These are phyloP conservation scores for Amphipoea oculea DNA, from an alignment of 2,888 invertebrate genomes.

Conservation along the genomic window DNA sequence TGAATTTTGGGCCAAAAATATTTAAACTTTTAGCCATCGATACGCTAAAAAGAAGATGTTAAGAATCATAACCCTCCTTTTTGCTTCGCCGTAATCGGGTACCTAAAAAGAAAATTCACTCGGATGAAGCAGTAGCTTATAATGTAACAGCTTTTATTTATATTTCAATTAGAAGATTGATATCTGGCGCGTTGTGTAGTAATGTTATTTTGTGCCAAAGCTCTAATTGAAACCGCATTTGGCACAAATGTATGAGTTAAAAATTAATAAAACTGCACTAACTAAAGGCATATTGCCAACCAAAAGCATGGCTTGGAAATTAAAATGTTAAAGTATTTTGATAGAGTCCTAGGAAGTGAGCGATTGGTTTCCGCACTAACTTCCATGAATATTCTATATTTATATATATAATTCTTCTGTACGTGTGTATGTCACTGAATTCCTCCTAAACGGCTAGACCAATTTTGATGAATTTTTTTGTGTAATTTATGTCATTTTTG, in stretches of 20 bases:
- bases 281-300: conserved; percentile 29
- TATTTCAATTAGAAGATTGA: neutral
- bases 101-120: no score
- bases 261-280: conserved; percentile 36
- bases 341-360: neutral
- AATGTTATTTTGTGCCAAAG: conserved; percentile 23
- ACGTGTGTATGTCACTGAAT: neutral
- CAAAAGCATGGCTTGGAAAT: neutral
- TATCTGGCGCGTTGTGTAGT: neutral
- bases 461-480: neutral
- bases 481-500: neutral
- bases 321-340: neutral
- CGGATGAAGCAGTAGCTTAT: no score
- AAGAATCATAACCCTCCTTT: no score
- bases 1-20: no score
- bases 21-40: no score
- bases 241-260: conserved; percentile 34
- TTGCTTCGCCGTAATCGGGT: no score
- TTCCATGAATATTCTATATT: neutral
- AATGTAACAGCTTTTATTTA: neutral
- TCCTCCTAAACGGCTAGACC: neutral
- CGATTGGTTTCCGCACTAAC: neutral
- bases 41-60: no score
- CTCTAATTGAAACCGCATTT: conserved; percentile 49
- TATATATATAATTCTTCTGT: no score